A percentile compares a stretch with the other conserved stretches of the same genome.
These are phyloP conservation scores for Cyanoderma ruficeps DNA, from an alignment of 2,113 vertebrate genomes.

Conservation along the genomic window DNA sequence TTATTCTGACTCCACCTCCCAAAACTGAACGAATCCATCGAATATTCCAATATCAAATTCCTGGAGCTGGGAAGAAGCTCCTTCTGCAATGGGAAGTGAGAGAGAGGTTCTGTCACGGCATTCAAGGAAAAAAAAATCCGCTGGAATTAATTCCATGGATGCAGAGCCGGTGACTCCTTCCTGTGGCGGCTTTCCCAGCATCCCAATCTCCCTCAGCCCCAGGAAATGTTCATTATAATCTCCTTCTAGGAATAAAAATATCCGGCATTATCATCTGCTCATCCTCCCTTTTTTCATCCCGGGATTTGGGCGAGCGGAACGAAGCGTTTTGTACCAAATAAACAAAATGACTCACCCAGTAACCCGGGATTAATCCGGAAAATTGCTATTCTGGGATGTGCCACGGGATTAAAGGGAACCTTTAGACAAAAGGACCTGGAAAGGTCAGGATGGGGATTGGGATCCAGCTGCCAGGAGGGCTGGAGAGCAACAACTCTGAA, in stretches of 20 bases:
- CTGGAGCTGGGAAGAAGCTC: background rate
- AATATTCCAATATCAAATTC: background rate
- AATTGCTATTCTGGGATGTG: background rate
- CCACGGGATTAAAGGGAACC: background rate
- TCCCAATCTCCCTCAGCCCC: background rate
- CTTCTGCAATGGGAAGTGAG: rapidly evolving
- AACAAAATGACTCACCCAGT: background rate
- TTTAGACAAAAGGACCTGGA: background rate
- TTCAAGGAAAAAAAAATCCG: background rate
- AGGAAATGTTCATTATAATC: slow-evolving; percentile 15
- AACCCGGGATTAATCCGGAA: background rate
- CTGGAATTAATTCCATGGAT: background rate
- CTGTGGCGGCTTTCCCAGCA: background rate
- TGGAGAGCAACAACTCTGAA: background rate
- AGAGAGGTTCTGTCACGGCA: background rate
- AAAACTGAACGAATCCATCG: background rate
- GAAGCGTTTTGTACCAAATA: background rate
- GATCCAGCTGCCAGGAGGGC: background rate
- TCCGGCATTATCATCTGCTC: background rate
- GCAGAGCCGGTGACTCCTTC: background rate
- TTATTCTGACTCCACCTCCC: background rate
- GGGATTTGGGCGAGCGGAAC: background rate
- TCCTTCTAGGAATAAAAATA: slow-evolving; percentile 38
- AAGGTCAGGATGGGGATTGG: background rate
- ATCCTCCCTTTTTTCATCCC: background rate